Percentiles rank a stretch among this genome's conserved stretches.
phyloP scores from a whole-genome alignment of 2,888 invertebrate species.

The Lydus trimaculatus region DNA sequence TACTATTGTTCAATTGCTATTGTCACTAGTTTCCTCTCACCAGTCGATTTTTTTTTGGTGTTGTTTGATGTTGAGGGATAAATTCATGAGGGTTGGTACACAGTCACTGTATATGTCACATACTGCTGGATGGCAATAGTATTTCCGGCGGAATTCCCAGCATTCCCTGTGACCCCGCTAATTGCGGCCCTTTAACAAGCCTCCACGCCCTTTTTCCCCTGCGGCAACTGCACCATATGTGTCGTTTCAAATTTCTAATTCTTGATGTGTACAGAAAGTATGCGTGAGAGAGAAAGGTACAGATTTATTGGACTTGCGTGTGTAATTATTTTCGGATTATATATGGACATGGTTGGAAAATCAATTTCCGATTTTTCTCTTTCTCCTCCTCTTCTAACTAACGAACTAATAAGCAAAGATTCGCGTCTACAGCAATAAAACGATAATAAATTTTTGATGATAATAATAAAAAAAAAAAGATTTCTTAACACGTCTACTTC shows the following conservation, averaged over 20 bases:
- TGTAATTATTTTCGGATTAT: conserved; percentile 49
- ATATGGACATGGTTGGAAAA: conserved; percentile 9
- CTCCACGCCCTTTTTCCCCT: conserved; percentile 39
- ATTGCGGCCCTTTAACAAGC: conserved; percentile 60
- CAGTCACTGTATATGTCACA: background rate
- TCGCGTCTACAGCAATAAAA: background rate
- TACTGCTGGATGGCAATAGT: conserved; percentile 23
- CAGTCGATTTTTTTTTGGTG: background rate
- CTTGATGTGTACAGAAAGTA: conserved; percentile 44
- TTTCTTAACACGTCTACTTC: background rate
- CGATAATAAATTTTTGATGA: background rate
- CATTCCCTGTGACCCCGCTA: conserved; percentile 57
- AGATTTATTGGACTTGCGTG: conserved; percentile 45
- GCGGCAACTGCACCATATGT: conserved; percentile 34
- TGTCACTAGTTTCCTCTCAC: background rate
- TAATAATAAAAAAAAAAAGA: background rate
- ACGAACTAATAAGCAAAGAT: background rate
- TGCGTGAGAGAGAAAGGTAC: conserved; percentile 21
- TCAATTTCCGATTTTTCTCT: conserved; percentile 19
- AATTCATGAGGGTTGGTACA: background rate
- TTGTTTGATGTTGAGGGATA: background rate
- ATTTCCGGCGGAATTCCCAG: conserved; percentile 58
- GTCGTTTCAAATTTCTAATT: conserved; percentile 44
- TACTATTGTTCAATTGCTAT: background rate
- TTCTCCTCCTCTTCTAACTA: background rate